A percentile compares a stretch with the other conserved stretches of the same genome.
Conservation (phyloP, 2,888 invertebrate genomes). For the Pseudococcus viburni region DNA sequence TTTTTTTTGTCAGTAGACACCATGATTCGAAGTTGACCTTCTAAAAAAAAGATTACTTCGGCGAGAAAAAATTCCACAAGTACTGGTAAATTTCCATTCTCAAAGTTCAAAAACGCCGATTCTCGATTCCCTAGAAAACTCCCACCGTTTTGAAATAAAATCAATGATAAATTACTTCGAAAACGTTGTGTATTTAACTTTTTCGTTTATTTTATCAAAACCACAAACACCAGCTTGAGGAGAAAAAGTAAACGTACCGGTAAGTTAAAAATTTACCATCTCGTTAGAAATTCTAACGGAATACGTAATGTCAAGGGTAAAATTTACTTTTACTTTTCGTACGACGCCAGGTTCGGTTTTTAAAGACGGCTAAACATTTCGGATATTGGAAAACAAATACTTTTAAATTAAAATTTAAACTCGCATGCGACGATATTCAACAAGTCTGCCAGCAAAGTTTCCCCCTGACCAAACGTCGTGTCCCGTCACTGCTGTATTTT, state of each 20-base stretch:
- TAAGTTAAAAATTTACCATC: neutral
- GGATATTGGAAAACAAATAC: slow-evolving; percentile 33
- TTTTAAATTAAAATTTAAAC: slow-evolving; percentile 50
- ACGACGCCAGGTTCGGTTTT: neutral
- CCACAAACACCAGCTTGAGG: neutral
- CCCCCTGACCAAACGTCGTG: neutral
- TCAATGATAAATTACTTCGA: neutral
- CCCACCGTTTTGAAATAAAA: neutral
- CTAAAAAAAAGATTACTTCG: too few relatives aligned
- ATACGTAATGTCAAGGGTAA: neutral
- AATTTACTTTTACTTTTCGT: slow-evolving; percentile 23
- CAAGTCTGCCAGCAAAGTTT: slow-evolving; percentile 22
- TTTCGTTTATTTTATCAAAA: neutral
- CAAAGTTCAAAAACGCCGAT: too few relatives aligned
- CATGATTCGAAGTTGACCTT: too few relatives aligned
- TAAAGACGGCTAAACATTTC: neutral
- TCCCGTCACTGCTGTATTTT: neutral
- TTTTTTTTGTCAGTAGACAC: too few relatives aligned
- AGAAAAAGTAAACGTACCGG: neutral
- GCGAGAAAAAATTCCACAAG: too few relatives aligned
- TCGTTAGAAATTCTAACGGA: slow-evolving; percentile 19
- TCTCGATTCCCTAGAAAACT: too few relatives aligned
- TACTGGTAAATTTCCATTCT: too few relatives aligned
- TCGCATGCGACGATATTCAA: slow-evolving; percentile 37
- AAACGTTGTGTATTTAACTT: neutral